Conservation (phyloP, 1,140 invertebrate genomes). For the Hylaeus volcanicus region DNA sequence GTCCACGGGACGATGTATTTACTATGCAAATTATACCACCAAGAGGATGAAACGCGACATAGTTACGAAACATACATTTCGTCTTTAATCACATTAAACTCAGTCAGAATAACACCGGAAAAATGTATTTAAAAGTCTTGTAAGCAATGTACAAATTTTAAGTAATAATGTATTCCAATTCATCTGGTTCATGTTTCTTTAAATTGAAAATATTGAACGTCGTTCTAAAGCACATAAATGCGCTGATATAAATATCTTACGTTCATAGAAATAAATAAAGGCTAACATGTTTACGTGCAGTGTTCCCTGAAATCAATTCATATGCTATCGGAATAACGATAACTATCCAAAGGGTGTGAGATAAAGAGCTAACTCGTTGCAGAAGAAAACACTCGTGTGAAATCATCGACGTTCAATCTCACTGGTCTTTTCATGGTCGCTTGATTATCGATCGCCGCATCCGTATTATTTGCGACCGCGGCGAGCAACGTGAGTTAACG, state of each 20-base stretch:
- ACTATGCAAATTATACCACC: neutral
- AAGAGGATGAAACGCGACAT: neutral
- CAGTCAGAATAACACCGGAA: neutral
- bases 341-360: neutral
- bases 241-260: no score
- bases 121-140: conserved; percentile 42
- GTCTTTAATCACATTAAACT: neutral
- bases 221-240: no score
- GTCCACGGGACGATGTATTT: neutral
- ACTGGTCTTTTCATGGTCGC: neutral
- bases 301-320: no score
- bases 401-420: neutral
- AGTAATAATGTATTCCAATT: conserved; percentile 44
- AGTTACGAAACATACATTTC: conserved; percentile 5
- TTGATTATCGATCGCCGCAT: conserved; percentile 27
- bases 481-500: neutral
- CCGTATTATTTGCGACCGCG: neutral
- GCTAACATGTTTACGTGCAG: no score
- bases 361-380: neutral
- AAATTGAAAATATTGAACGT: neutral
- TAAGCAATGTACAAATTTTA: conserved; percentile 52
- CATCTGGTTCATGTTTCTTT: neutral
- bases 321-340: neutral
- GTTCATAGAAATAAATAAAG: neutral
- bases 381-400: neutral